Evolutionary conservation across 2,113 vertebrate species (phyloP), one percentile per base, ranked within the genome.

Genomic region (Chamaea fasciata): DNA sequence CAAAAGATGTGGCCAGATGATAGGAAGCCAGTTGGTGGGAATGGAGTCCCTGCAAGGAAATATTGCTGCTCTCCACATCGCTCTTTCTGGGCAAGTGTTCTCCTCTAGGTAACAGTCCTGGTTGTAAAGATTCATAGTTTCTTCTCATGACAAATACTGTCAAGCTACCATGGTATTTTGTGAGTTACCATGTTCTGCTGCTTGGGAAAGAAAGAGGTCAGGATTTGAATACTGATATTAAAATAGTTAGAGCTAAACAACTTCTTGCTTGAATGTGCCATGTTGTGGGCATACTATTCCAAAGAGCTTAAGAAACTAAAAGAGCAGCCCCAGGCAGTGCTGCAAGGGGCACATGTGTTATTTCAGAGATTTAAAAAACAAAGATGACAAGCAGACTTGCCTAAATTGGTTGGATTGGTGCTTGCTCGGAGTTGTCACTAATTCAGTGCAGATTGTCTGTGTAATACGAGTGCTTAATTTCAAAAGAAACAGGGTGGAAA

Each of bases 401-500:
- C 56, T 62, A 82, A 94, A 79, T 65, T 73, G 35, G 27, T n/a
- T 64, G 67, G 30, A 60, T 81, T 92, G 47, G 64, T 74, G 42
- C 56, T 83, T 3, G 3, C 89, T 86, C 69, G 77, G 79, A 60
- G 56, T 60, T 79, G 80, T 77, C 83, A 77, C 81, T 90, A 90
- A 92, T 89, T 92, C 81, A 70, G 5, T 69, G 71, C 83, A 91
- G 83, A 77, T 88, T 64, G 35, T 78, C 84, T 68, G 65, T 77
- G 82, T 70, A 89, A 69, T 91, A 62, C 16, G 35, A 95, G 87
- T 56, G 59, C 42, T 85, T 83, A 77, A 85, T 94, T 94, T 88
- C 89, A 85, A 87, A 96, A 76, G 90, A 93, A 94, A 75, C 78
- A 86, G 83, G 53, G 76, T 92, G 63, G 83, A 31, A 84, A 91